A percentile compares a stretch with the other conserved stretches of the same genome.
These are phyloP conservation scores for Oryctolagus cuniculus DNA, from an alignment of 2,113 vertebrate genomes.

Conservation along the genomic window mOryCun1.1 NC_091437.1:20795001-20795500, in stretches of 20 bases:
- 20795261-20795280: neutral
- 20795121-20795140: neutral
- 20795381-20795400: neutral
- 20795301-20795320: neutral
- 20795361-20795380: neutral
- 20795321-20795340: neutral
- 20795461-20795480: neutral
- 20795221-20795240: neutral
- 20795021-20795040: neutral
- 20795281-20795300: neutral
- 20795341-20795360: neutral
- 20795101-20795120: slow-evolving; percentile 16
- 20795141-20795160: neutral
- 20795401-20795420: neutral
- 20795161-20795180: neutral
- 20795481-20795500: slow-evolving; percentile 13
- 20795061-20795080: neutral
- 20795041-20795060: neutral
- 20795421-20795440: neutral
- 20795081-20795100: neutral
- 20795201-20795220: neutral
- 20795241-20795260: neutral
- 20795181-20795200: neutral
- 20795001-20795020: neutral
- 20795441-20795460: neutral